These are phyloP conservation scores for Lonchura striata DNA, from an alignment of 2,113 vertebrate species.

Conservation along the genomic window DNA sequence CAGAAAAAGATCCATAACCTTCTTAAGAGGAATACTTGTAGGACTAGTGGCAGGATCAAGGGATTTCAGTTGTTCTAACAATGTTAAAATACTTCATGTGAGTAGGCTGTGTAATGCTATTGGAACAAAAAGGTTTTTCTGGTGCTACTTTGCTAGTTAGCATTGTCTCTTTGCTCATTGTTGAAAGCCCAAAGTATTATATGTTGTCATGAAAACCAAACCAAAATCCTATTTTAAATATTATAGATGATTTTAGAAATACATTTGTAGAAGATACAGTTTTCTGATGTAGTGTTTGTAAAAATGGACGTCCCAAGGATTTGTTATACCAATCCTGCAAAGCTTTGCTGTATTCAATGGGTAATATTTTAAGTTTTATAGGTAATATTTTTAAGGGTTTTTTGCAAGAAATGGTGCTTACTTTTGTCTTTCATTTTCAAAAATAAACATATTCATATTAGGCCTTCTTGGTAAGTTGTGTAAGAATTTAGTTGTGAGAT, in stretches of 20 bases:
- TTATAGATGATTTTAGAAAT: background rate
- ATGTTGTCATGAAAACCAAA: background rate
- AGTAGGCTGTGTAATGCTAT: background rate
- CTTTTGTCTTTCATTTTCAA: background rate
- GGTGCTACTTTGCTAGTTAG: background rate
- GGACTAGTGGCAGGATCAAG: background rate
- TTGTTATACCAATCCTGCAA: background rate
- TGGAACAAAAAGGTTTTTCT: background rate
- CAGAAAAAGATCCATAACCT: background rate
- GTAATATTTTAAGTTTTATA: background rate
- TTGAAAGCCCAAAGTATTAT: background rate
- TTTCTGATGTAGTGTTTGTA: background rate
- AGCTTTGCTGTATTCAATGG: background rate
- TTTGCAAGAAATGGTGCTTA: background rate
- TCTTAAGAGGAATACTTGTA: background rate
- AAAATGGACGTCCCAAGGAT: background rate
- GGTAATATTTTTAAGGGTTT: background rate
- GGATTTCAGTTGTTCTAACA: background rate
- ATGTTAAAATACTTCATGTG: background rate
- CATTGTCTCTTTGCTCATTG: background rate
- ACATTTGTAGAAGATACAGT: background rate
- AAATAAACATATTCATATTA: fast-evolving
- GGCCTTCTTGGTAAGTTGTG: background rate
- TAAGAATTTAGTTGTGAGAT: background rate
- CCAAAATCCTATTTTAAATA: background rate